Base-by-base conservation (phyloP, 2,113 vertebrate species). In the Urocynchramus pylzowi region DNA sequence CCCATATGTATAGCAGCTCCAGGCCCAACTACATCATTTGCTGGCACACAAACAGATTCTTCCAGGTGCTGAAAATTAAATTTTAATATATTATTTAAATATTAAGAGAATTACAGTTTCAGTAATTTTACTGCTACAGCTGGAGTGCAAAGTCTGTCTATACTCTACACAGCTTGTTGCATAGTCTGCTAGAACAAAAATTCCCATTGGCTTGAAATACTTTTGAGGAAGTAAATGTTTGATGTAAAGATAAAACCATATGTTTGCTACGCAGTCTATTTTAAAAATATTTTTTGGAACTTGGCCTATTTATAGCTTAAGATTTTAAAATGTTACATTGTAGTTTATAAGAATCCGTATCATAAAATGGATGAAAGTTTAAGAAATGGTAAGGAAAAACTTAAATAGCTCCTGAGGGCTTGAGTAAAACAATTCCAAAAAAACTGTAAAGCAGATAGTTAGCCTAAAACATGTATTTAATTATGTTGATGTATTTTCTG, bases 41-140 rank as follows among this genome's bases (percentile, higher is more conserved):
- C 97, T 98, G 98, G 98, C 98, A 98, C 83, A 95, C 95, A 98
- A 98, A 98, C 97, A 98, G 97, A 98, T 97, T 98, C 97, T 98
- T 99, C 98, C 98, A 98, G 98, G 98, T 99, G 98, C 98, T 98
- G 98, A 96, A 97, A 98, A 98, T 99, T 98, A 99, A 99, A 99
- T 98, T 99, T 99, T 99, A 97, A 99, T 98, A 97, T 97, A 98
- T 98, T 98, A 98, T 98, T 99, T 98, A 98, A 99, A 98, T 99
- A 99, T 99, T 98, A 98, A 98, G 98, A 98, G 98, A 98, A 98
- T 98, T 98, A 98, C 96, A 96, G 96, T 98, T 98, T 98, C 97
- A 97, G 97, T 97, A 95, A 98, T 98, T 98, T 97, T 98, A 96
- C 95, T 97, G 97, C 95, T 98, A 97, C 98, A 98, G 98, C 97